Percentiles rank a stretch among this genome's conserved stretches.
Evolutionary conservation across 2,113 vertebrate genomes (phyloP).

Genomic region (Ailurus styani): DNA sequence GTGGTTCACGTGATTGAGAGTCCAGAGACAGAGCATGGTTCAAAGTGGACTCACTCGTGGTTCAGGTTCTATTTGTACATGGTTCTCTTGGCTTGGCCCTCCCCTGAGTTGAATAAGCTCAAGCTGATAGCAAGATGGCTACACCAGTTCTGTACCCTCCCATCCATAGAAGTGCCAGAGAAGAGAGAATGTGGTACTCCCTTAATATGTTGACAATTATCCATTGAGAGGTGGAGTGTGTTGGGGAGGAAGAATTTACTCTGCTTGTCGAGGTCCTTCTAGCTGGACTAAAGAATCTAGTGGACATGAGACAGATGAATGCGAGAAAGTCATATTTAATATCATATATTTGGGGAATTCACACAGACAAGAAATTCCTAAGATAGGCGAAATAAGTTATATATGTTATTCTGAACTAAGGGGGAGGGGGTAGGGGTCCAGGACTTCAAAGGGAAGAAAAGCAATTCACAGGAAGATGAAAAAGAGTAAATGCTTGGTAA

Average conservation of each 20-base stretch:
- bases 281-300: background rate
- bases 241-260: background rate
- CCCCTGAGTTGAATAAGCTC: background rate
- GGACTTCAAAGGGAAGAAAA: background rate
- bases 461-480: background rate
- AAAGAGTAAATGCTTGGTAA: background rate
- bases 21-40: background rate
- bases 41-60: fast-evolving
- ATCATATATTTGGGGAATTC: background rate
- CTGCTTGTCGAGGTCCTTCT: background rate
- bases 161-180: background rate
- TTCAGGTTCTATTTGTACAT: background rate
- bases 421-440: too few species aligned
- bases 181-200: background rate
- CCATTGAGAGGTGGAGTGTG: background rate
- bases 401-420: background rate
- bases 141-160: background rate
- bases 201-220: background rate
- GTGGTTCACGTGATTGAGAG: background rate
- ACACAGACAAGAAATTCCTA: background rate
- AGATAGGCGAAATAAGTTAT: background rate
- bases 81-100: background rate
- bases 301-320: background rate
- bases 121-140: background rate
- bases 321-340: background rate